Evolutionary conservation across 2,113 vertebrate species (phyloP).

Genomic region (Saimiri boliviensis): DNA sequence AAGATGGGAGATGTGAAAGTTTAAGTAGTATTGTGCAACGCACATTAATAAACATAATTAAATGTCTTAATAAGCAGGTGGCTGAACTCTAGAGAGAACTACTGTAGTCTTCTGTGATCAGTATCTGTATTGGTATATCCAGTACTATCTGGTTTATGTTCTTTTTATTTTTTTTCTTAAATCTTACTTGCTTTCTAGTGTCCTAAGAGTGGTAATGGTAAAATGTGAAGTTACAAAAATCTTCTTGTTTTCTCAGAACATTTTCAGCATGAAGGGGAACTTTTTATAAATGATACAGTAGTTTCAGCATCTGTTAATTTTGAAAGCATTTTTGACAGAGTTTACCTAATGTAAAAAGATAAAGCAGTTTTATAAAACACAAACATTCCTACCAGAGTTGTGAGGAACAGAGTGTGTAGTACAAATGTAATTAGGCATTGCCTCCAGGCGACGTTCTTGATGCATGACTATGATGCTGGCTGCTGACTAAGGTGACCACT

Average conservation of each 20-base stretch:
- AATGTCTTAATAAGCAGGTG: slow-evolving; percentile 14
- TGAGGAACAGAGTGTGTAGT: neutral
- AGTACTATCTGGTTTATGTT: neutral
- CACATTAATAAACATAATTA: slow-evolving; percentile 29
- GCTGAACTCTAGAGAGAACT: neutral
- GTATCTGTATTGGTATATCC: neutral
- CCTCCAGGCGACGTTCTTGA: neutral
- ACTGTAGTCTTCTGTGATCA: neutral
- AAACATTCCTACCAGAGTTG: slow-evolving; percentile 55
- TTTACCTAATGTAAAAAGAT: slow-evolving; percentile 32
- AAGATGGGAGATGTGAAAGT: slow-evolving; percentile 18
- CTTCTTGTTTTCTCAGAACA: slow-evolving; percentile 31
- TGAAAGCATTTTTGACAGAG: slow-evolving; percentile 46
- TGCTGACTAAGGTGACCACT: neutral
- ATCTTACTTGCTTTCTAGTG: slow-evolving; percentile 2
- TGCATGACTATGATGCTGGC: neutral
- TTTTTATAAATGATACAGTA: slow-evolving; percentile 19
- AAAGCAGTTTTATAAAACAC: slow-evolving; percentile 6
- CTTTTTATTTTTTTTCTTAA: slow-evolving; percentile 31
- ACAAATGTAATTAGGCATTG: neutral
- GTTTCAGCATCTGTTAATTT: slow-evolving; percentile 26
- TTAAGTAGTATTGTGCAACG: neutral
- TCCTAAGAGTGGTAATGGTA: slow-evolving; percentile 23
- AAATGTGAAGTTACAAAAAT: slow-evolving; percentile 5
- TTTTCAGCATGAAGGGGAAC: slow-evolving; percentile 25